A percentile compares a stretch with the other conserved stretches of the same genome.
Evolutionary conservation across 2,113 vertebrate genomes (phyloP).

Genomic region (Malaclemys terrapin): DNA sequence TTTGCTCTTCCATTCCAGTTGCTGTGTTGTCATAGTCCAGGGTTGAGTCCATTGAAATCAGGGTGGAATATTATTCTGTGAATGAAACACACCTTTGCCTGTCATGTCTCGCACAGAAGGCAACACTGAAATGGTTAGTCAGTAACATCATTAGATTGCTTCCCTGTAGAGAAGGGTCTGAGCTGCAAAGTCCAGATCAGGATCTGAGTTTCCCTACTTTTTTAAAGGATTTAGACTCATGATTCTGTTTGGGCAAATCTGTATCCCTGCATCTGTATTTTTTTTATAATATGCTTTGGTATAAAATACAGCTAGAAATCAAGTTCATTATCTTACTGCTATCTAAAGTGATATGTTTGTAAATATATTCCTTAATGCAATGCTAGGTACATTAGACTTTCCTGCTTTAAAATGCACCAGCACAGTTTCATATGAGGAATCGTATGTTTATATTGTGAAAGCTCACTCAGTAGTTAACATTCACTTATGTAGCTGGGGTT

Average conservation of each 20-base stretch:
- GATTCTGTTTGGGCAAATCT: not conserved
- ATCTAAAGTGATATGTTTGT: not conserved
- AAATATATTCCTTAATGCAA: not conserved
- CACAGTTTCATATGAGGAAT: not conserved
- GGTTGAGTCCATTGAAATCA: not conserved
- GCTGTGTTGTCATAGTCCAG: not conserved
- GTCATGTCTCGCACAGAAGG: not conserved
- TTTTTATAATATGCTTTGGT: not conserved
- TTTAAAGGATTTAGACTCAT: not conserved
- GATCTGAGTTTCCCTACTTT: not conserved
- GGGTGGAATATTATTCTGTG: not conserved
- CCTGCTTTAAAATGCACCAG: not conserved
- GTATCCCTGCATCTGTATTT: not conserved
- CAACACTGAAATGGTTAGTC: not conserved
- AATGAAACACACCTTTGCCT: not conserved
- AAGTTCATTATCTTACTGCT: not conserved
- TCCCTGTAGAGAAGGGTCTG: not conserved
- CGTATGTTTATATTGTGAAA: not conserved
- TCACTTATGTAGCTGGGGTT: slow-evolving; percentile 16
- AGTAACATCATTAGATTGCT: not conserved
- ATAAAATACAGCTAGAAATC: not conserved
- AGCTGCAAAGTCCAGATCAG: not conserved
- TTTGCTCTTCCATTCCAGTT: not conserved
- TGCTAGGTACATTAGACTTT: not conserved
- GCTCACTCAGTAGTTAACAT: slow-evolving; percentile 1